Evolutionary conservation across 2,888 invertebrate genomes (phyloP).

Genomic region (Acanthosepion pharaonis): DNA sequence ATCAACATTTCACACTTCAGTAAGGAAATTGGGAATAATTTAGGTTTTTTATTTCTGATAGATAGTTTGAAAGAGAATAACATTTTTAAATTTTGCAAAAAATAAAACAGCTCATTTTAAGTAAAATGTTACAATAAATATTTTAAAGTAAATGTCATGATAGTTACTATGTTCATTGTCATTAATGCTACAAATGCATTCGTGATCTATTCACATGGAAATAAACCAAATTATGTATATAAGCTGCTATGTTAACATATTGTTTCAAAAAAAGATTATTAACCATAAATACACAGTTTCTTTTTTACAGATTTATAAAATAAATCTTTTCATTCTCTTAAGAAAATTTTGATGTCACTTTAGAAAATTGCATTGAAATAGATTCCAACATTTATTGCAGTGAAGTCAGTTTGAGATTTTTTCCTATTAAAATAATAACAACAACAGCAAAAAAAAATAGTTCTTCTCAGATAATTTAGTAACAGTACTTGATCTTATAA

Average conservation of each 20-base stretch:
- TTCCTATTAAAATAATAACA: neutral
- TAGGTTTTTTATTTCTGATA: no score
- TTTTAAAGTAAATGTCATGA: no score
- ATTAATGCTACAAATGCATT: no score
- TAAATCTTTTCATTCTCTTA: neutral
- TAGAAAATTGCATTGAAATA: neutral
- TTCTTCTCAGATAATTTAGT: neutral
- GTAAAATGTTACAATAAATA: no score
- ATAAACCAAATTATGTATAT: no score
- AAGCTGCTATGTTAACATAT: neutral
- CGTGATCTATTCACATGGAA: no score
- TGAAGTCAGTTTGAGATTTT: neutral
- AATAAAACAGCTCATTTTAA: no score
- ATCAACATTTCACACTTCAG: no score
- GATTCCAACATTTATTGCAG: neutral
- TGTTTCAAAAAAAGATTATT: neutral
- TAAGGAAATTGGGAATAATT: no score
- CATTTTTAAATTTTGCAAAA: no score
- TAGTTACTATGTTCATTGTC: no score
- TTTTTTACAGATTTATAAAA: neutral
- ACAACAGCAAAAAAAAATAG: neutral
- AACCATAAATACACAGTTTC: neutral
- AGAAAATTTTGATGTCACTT: neutral
- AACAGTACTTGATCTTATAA: neutral
- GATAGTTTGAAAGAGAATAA: no score